Conservation (phyloP, 1,140 invertebrate species). For the Gonatopus flavifemur region DNA sequence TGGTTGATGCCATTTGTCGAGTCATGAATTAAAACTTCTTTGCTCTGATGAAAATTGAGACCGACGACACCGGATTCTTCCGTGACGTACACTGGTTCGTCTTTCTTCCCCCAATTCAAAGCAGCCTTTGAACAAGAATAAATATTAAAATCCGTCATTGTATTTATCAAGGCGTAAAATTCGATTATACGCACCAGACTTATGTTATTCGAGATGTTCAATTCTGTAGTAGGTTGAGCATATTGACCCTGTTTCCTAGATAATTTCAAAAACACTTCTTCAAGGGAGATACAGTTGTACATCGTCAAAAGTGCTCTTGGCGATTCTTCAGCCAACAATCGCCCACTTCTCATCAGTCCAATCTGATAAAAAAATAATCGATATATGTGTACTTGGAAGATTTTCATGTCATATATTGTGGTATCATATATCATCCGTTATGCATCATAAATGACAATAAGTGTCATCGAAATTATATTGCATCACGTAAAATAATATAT, state of each 20-base stretch:
- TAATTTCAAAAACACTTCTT: conserved; percentile 93
- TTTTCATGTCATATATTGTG: too few relatives aligned
- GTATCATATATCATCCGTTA: too few relatives aligned
- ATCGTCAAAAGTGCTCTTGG: conserved; percentile 80
- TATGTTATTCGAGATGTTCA: conserved; percentile 76
- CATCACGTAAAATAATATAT: too few relatives aligned
- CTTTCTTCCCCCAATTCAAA: conserved; percentile 77
- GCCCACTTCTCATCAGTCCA: conserved; percentile 90
- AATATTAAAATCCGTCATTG: too few relatives aligned
- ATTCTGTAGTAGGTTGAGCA: conserved; percentile 60
- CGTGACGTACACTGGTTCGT: conserved; percentile 78
- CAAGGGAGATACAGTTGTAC: conserved; percentile 82
- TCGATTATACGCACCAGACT: conserved; percentile 64
- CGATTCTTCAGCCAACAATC: conserved; percentile 88
- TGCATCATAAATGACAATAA: too few relatives aligned
- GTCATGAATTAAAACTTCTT: conserved; percentile 80
- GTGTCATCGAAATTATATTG: too few relatives aligned
- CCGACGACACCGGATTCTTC: conserved; percentile 84
- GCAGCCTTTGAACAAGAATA: conserved; percentile 59
- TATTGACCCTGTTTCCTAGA: conserved; percentile 67
- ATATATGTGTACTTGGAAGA: background rate
- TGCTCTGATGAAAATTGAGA: conserved; percentile 85
- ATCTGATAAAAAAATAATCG: conserved; percentile 64
- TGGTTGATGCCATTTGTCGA: conserved; percentile 67
- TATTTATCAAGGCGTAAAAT: background rate